Percentiles rank a stretch among this genome's conserved stretches.
These are phyloP conservation scores for Mus spicilegus DNA, from an alignment of 2,113 vertebrate species.

Conservation along the genomic window DNA sequence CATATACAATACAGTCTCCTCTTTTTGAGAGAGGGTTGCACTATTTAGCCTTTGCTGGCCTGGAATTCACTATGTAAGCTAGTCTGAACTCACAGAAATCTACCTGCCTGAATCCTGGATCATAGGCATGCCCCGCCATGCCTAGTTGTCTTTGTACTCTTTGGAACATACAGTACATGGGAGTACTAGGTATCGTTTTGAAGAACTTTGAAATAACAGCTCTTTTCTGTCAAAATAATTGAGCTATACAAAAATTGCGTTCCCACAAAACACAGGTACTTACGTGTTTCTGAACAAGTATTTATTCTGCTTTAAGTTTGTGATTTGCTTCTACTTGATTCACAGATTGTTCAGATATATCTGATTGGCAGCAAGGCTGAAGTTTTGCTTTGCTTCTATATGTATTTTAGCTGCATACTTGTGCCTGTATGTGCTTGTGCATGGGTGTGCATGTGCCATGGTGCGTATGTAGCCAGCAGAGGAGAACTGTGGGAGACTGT, in stretches of 20 bases:
- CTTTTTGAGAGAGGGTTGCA: neutral
- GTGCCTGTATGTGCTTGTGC: neutral
- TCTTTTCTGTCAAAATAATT: neutral
- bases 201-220: slow-evolving; percentile 27
- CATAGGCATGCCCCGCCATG: neutral
- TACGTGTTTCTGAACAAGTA: neutral
- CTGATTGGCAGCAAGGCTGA: neutral
- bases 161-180: neutral
- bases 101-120: neutral
- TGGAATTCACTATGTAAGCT: neutral
- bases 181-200: neutral
- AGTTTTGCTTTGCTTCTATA: neutral
- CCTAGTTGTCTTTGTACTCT: neutral
- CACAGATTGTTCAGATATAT: neutral
- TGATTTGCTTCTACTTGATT: neutral
- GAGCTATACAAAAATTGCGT: slow-evolving; percentile 27
- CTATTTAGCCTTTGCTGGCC: neutral
- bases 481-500: neutral
- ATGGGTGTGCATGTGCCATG: neutral
- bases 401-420: neutral
- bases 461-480: too few relatives aligned
- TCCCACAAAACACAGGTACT: neutral
- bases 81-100: neutral
- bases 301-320: neutral
- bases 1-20: neutral